Evolutionary conservation across 2,113 vertebrate species (phyloP), one percentile per base, ranked within the genome.

Genomic region (Columba livia): DNA sequence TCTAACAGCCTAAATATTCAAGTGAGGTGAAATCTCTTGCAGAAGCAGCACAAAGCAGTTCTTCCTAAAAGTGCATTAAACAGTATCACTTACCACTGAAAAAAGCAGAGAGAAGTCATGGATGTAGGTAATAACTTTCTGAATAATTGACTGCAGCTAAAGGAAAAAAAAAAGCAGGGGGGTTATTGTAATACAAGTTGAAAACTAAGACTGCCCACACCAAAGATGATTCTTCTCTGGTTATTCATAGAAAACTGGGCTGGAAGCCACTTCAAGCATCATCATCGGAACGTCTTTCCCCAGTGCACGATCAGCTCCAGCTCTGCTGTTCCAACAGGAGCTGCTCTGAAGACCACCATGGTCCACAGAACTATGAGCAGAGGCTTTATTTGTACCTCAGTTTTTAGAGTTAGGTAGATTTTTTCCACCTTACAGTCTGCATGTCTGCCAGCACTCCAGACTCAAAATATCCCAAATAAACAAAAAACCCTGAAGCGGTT

Each of bases 31-130:
- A 70, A 60, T 56, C 31, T 64, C 72, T 67, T 81, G 40, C 13
- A 78, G 29, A 86, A 94, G 64, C 31, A 64, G 18, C 65, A 13
- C 19, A 73, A 80, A 62, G 18, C 3, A 58, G 6, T 12, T 44
- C 31, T 60, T 44, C 28, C 44, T 66, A 80, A 86, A 90, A 72
- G 38, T 36, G 3, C 50, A 47, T 56, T 73, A 58, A 97, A 80
- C 26, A 82, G 15, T 10, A 25, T 44, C 54, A 98, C 98, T 98
- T 97, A 99, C 99, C 99, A 99, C 99, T 58, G 99, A 99, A 97
- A 99, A 99, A 93, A 99, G 99, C 84, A 99, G 66, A 11, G 99
- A 99, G 93, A 99, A 99, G 96, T 99, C 99, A 24, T 99, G 97
- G 93, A 99, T 99, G 95, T 99, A 98, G 57, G 97, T 95, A 71